phyloP scores from a whole-genome alignment of 2,113 vertebrate genomes.

The Daphoenositta chrysoptera region DNA sequence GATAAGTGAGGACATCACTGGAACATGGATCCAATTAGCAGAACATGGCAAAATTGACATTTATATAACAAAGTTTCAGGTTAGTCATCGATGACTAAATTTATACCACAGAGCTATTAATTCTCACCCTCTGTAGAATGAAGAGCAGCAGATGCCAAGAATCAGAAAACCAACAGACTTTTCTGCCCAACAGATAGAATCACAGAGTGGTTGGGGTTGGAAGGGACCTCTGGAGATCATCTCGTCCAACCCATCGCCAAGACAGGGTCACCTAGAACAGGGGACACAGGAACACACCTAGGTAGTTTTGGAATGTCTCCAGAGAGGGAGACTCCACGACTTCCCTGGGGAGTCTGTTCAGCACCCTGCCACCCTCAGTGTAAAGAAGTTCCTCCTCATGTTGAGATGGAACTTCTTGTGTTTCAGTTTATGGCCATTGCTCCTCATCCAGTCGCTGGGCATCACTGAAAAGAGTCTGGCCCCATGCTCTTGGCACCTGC shows the following conservation, averaged over 20 bases:
- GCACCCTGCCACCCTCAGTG: neutral
- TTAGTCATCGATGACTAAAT: constrained; percentile 12
- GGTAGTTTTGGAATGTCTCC: neutral
- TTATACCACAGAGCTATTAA: neutral
- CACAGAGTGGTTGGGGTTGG: neutral
- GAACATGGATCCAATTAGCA: neutral
- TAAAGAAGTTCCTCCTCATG: neutral
- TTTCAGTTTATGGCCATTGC: neutral
- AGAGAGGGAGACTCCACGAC: neutral
- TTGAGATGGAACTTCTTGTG: neutral
- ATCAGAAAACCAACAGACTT: neutral
- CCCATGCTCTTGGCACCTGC: neutral
- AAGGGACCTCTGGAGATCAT: neutral
- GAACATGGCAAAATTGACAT: neutral
- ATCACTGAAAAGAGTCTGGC: neutral
- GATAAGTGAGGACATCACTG: neutral
- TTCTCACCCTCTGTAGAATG: neutral
- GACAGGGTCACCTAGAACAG: rapidly evolving
- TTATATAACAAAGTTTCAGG: neutral
- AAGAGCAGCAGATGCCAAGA: neutral
- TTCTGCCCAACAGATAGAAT: neutral
- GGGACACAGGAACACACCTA: neutral
- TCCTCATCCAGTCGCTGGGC: rapidly evolving
- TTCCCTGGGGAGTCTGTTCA: neutral
- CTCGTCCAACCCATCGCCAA: rapidly evolving